Evolutionary conservation across 2,797 vertebrate genomes (phyloP), one percentile per base, ranked within the genome.

Genomic region (Brachymystax lenok): DNA sequence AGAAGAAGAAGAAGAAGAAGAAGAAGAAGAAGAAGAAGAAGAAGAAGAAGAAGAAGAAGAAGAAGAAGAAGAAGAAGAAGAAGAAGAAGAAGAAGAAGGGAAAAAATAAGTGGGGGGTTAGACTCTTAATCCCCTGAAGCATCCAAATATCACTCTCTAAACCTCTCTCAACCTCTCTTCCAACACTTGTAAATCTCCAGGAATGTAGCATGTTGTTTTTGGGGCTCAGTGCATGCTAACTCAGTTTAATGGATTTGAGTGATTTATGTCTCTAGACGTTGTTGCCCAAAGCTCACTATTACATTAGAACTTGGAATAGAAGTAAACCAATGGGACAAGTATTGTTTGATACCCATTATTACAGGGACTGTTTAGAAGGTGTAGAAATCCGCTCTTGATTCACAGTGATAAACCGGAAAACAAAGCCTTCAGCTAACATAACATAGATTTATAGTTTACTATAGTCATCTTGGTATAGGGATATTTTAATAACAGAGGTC

Each of bases 141-240:
- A 84, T 83, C 83, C 82, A 75, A 77, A 82, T 79, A 82, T 87
- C 68, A 79, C 40, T 46, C 40, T 46, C 40, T 46, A 7, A 46
- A 46, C 10, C 40, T 40, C 40, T 10, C 40, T 8, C 73, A 46
- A 76, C 75, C 50, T 52, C 16, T 0, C 76, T 75, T 75, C 83
- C 82, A 83, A 75, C 82, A 80, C 89, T 75, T 84, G 90, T 90
- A 88, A 91, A 92, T 83, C 85, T 88, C 40, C 85, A 90, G 88
- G 90, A 92, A 90, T 88, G 89, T 10, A n/a, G 82, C 80, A 75
- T 88, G 90, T 89, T 92, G 88, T 87, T 91, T 88, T 90, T 91
- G 90, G 89, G 10, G 85, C 76, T 74, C 80, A 40, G 83, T 52
- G 74, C 81, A 63, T 71, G 81, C 74, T 61, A 87, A 85, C 79